Base-by-base conservation (phyloP, 1,140 invertebrate species). In the Lordiphosa stackelbergi region DNA sequence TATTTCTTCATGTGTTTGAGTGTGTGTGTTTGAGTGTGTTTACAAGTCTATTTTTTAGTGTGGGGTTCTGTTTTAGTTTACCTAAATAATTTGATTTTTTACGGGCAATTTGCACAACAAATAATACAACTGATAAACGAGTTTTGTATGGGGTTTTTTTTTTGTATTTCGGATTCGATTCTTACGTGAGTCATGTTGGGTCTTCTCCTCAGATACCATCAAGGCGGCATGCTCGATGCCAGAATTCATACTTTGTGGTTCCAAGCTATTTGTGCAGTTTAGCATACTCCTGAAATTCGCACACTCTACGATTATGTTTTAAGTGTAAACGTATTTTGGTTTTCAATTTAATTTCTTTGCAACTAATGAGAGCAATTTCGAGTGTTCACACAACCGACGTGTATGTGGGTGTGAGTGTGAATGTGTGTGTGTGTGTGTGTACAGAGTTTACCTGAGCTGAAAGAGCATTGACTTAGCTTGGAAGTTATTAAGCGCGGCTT, bases 151-250 rank as follows among this genome's bases (percentile, higher is more conserved):
- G 45, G 47, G 46, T 65, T 60, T 53, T 38, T 51, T 51, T 55
- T 46, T 52, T 66, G 16, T 12, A 42, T 66, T 66, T 61, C 46
- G 58, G 62, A 58, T 77, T 85, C 51, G 69, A 81, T 85, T 86
- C 93, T 94, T 93, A 94, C 93, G 93, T 92, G 93, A 92, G 89
- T 94, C 92, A 88, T 92, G 92, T 89, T 92, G 92, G 89, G 91
- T 91, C 89, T 93, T 93, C 89, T 93, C 92, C 89, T 93, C 92
- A 77, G 92, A 91, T 88, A 93, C 91, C 89, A 93, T 93, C 88
- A 93, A 90, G 87, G 92, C 92, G 88, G 92, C 91, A 88, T 91
- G 92, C 90, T 94, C 92, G 81, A 91, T 91, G 75, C 91, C 91
- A 70, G 91, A 91, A 85, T 88, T 88, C 86, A 88, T 88, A 88